phyloP scores from a whole-genome alignment of 2,888 invertebrate species.

The Sclerodermus sp. region DNA sequence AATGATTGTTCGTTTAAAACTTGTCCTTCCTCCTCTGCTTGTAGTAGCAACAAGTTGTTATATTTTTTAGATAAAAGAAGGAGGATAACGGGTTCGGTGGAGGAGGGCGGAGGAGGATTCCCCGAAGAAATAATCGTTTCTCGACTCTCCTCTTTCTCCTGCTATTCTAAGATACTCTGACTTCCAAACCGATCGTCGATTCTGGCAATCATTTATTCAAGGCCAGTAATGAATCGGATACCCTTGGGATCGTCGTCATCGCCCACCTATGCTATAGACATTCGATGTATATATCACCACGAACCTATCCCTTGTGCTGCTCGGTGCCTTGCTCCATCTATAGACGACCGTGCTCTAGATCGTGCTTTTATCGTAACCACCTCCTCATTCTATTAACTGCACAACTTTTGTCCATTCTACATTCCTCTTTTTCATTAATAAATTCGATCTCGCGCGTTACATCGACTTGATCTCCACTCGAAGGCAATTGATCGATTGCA shows the following conservation, averaged over 20 bases:
- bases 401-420: too few species aligned
- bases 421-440: too few species aligned
- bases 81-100: background rate
- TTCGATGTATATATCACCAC: background rate
- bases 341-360: too few species aligned
- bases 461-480: slow-evolving; percentile 14
- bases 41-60: too few species aligned
- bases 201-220: slow-evolving; percentile 48
- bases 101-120: background rate
- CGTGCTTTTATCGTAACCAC: too few species aligned
- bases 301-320: background rate
- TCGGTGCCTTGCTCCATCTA: background rate
- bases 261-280: slow-evolving; percentile 25
- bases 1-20: too few species aligned
- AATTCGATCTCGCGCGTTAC: too few species aligned
- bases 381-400: too few species aligned
- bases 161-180: slow-evolving; percentile 1
- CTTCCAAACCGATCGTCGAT: slow-evolving; percentile 36
- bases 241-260: slow-evolving; percentile 48
- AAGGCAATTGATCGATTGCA: slow-evolving; percentile 44
- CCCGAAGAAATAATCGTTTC: too few species aligned
- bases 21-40: too few species aligned
- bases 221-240: slow-evolving; percentile 49
- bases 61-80: background rate
- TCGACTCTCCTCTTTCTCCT: slow-evolving; percentile 16